These are phyloP conservation scores for Dermochelys coriacea DNA, from an alignment of 2,797 vertebrate genomes.

Conservation along the genomic window DNA sequence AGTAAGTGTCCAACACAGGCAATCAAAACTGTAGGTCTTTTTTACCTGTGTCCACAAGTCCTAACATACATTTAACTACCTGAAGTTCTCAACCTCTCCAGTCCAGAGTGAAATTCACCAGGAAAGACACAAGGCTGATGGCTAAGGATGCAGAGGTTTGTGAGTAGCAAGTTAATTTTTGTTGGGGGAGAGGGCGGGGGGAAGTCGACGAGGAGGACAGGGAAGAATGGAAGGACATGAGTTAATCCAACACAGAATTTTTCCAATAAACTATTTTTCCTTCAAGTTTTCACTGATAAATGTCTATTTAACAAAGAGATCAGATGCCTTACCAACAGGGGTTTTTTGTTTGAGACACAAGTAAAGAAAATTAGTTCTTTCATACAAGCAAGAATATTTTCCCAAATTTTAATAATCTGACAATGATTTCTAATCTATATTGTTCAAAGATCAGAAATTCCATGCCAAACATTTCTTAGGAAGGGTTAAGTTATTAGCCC, in stretches of 20 bases:
- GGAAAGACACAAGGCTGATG: neutral
- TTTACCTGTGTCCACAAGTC: rapidly evolving
- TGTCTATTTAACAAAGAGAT: neutral
- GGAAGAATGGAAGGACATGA: neutral
- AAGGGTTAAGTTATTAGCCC: conserved; percentile 67
- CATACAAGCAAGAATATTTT: neutral
- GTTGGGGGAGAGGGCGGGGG: no score
- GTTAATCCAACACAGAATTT: neutral
- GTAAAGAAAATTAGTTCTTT: neutral
- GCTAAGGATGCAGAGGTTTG: neutral
- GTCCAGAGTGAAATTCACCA: neutral
- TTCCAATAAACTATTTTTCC: neutral
- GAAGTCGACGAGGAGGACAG: neutral
- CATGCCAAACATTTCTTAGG: conserved; percentile 11
- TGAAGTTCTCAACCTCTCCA: neutral
- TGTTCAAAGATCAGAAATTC: neutral
- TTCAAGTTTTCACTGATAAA: neutral
- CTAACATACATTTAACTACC: neutral
- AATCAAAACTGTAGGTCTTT: neutral
- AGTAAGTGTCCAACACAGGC: neutral
- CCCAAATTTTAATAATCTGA: neutral
- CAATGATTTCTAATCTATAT: neutral
- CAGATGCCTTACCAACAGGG: neutral
- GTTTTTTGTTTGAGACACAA: neutral
- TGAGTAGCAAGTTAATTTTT: neutral